Evolutionary conservation across 2,888 invertebrate species (phyloP).

Genomic region (Ceraclea dissimilis): DNA sequence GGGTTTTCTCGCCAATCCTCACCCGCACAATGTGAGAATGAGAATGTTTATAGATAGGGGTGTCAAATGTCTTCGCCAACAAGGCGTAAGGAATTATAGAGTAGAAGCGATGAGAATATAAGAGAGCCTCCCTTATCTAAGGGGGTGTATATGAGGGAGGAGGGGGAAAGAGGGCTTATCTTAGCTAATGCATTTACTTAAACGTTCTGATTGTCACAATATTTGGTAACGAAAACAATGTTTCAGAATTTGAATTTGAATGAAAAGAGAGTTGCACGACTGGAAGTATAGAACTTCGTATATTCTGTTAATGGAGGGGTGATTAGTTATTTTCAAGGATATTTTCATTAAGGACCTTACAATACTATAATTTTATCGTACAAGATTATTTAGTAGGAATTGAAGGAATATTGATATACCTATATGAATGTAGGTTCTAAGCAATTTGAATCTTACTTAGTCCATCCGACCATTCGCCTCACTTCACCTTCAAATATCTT

Average conservation of each 20-base stretch:
- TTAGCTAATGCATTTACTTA: background rate
- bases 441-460: too few relatives aligned
- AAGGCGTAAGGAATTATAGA: constrained; percentile 24
- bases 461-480: constrained; percentile 14
- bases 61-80: constrained; percentile 26
- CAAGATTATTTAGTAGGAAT: too few relatives aligned
- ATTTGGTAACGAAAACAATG: background rate
- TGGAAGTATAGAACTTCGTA: too few relatives aligned
- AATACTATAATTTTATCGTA: too few relatives aligned
- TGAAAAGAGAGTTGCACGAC: too few relatives aligned
- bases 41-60: constrained; percentile 1
- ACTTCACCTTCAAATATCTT: constrained; percentile 26
- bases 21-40: background rate
- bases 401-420: too few relatives aligned
- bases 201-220: constrained; percentile 2
- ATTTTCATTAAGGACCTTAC: too few relatives aligned
- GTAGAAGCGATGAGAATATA: constrained; percentile 1
- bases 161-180: background rate
- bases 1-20: background rate
- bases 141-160: background rate
- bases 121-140: background rate
- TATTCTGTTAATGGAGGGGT: too few relatives aligned
- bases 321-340: too few relatives aligned
- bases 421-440: too few relatives aligned
- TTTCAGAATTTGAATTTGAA: too few relatives aligned